Conservation (phyloP, 2,113 vertebrate species). For the Oncorhynchus mykiss region DNA sequence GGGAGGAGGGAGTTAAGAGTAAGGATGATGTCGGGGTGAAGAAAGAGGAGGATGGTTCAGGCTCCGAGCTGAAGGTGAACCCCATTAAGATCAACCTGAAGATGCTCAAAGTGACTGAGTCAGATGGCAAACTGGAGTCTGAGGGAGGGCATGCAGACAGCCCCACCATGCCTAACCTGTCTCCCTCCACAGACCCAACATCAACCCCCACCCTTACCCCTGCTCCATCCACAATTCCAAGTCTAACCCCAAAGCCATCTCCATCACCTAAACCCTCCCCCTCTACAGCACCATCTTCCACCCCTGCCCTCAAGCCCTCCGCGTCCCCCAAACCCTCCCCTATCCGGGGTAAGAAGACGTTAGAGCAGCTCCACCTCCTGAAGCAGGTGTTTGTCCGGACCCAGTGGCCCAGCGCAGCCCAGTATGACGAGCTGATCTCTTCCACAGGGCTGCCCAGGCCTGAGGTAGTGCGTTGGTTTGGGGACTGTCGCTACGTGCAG, state of each 20-base stretch:
- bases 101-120: slow-evolving; percentile 91
- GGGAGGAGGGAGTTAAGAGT: slow-evolving; percentile 67
- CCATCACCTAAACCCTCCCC: slow-evolving; percentile 17
- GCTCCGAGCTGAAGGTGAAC: slow-evolving; percentile 85
- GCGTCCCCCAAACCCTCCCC: slow-evolving; percentile 51
- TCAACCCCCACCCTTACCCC: slow-evolving; percentile 31
- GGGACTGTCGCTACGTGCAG: slow-evolving; percentile 90
- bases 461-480: slow-evolving; percentile 96
- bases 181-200: slow-evolving; percentile 7
- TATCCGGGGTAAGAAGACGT: slow-evolving; percentile 84
- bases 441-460: slow-evolving; percentile 84
- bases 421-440: slow-evolving; percentile 86
- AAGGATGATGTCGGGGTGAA: slow-evolving; percentile 15
- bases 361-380: slow-evolving; percentile 89
- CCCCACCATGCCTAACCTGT: slow-evolving; percentile 43
- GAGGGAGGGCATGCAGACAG: slow-evolving; percentile 59
- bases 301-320: slow-evolving; percentile 27
- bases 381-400: slow-evolving; percentile 92
- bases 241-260: slow-evolving; percentile 20
- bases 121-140: slow-evolving; percentile 74
- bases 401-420: slow-evolving; percentile 88
- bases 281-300: slow-evolving; percentile 27
- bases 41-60: slow-evolving; percentile 37
- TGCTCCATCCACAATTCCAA: too few relatives aligned
- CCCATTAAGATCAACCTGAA: slow-evolving; percentile 98